Base-by-base conservation (phyloP, 1,140 invertebrate genomes). In the Bradynema listronoti region DNA sequence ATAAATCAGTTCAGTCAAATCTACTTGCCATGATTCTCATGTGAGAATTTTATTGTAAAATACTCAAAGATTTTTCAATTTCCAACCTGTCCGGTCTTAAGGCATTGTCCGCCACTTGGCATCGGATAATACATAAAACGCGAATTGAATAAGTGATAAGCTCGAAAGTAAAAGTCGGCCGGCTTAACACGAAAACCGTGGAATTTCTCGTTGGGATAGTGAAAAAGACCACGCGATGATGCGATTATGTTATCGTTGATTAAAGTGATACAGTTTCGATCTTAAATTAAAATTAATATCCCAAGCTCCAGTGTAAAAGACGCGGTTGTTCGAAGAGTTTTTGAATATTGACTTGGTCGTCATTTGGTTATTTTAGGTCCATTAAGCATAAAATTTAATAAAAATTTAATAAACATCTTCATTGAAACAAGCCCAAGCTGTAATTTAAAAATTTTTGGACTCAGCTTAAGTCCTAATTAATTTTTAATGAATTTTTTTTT, bases 81-180 rank as follows among this genome's bases (percentile, higher is more conserved):
- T n/a, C 32, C 43, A 36, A 66, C 61, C 33, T 63, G 49, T 39
- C 61, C 61, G 24, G 27, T 43, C 32, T 56, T 64, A 29, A 41
- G 53, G 36, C 61, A 63, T 32, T 66, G 63, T 30, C 30, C 39
- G 11, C 19, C 16, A 16, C n/a, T 33, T 51, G 34, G 19, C 9
- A 33, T 45, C 14, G 24, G 43, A 50, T 50, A 50, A 30, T 19
- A 66, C 30, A 29, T 66, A 11, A 29, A 51, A 36, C 45, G 46
- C 50, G 29, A 52, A 55, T 58, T 66, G 29, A 54, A 65, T 14
- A 66, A 24, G 24, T 65, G 36, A 25, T 45, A 66, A 4, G 63
- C 60, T 27, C 62, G 30, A 47, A 65, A 75, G 49, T 69, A 73
- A 36, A 71, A 75, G 42, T 74, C 65, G 11, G 72, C 69, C 27